phyloP scores from a whole-genome alignment of 2,797 vertebrate species.

The Gambelia wislizenii region DNA sequence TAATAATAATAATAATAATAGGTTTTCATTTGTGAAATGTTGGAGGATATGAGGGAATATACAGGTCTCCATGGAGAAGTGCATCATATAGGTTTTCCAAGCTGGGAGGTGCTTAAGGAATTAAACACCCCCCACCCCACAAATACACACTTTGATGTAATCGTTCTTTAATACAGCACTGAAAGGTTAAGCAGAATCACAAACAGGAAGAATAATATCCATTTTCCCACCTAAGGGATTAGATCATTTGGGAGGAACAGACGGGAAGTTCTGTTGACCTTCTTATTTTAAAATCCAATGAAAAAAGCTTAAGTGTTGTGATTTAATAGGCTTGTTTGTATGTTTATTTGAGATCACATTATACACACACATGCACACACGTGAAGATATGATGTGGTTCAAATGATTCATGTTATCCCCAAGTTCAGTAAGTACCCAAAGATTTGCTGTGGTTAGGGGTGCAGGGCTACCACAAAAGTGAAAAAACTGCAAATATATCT shows the following conservation, averaged over 20 bases:
- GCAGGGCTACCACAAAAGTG: no score
- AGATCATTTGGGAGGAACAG: not conserved
- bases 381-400: not conserved
- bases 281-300: not conserved
- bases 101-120: not conserved
- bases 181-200: not conserved
- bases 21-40: no score
- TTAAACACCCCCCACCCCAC: not conserved
- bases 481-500: no score
- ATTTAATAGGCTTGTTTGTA: not conserved
- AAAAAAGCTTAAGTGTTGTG: not conserved
- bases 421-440: not conserved
- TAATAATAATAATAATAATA: no score
- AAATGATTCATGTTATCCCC: not conserved
- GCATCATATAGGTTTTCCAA: not conserved
- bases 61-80: not conserved
- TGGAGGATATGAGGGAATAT: no score
- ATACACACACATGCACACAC: not conserved
- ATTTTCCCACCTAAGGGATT: not conserved
- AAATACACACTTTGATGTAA: not conserved
- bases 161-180: not conserved
- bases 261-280: not conserved
- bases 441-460: no score
- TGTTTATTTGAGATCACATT: not conserved
- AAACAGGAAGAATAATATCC: not conserved